These are phyloP conservation scores for Penaeus monodon DNA, from an alignment of 2,888 invertebrate genomes.

Conservation along the genomic window DNA sequence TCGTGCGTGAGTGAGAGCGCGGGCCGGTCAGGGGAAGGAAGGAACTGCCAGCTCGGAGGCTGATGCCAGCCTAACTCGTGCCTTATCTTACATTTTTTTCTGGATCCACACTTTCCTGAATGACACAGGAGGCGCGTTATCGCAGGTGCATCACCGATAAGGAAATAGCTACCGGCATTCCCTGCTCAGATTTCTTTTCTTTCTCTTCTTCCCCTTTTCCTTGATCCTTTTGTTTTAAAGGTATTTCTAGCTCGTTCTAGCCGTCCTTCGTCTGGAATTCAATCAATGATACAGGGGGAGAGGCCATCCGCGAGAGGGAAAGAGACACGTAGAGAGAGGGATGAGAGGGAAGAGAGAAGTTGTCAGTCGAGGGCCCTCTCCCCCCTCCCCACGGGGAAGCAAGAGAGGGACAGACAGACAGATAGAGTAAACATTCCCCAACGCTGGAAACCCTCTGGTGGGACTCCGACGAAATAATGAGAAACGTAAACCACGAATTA, in stretches of 20 bases:
- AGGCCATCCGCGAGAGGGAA: too few relatives aligned
- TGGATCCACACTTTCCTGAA: not conserved
- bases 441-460: conserved; percentile 28
- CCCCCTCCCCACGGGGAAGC: not conserved
- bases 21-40: conserved; percentile 40
- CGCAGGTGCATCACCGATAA: not conserved
- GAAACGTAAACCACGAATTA: conserved; percentile 53
- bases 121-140: not conserved
- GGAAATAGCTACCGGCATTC: too few relatives aligned
- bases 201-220: too few relatives aligned
- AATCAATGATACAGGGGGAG: too few relatives aligned
- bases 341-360: too few relatives aligned
- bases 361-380: not conserved
- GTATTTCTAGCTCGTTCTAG: too few relatives aligned
- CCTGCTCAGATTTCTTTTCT: too few relatives aligned
- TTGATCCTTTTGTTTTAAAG: too few relatives aligned
- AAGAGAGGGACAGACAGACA: not conserved
- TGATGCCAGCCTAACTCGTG: conserved; percentile 36
- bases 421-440: conserved; percentile 10
- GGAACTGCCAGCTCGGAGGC: conserved; percentile 36
- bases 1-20: not conserved
- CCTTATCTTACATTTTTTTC: conserved; percentile 19
- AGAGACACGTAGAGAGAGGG: too few relatives aligned
- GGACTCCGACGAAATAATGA: conserved; percentile 52
- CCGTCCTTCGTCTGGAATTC: too few relatives aligned